Evolutionary conservation across 2,888 invertebrate genomes (phyloP), one percentile per base, ranked within the genome.

Genomic region (Pachymerium ferrugineum): DNA sequence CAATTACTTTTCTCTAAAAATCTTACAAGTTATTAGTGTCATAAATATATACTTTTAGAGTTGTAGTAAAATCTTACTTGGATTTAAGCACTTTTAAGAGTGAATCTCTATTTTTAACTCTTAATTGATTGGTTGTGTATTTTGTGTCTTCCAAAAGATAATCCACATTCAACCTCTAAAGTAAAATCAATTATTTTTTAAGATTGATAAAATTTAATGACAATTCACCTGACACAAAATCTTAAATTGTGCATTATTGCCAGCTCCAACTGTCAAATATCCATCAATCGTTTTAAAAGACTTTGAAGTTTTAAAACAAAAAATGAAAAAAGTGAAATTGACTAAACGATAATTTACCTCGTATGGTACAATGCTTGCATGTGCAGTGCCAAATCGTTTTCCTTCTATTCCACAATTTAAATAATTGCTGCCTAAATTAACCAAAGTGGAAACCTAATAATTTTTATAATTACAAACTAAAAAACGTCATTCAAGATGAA

Each of bases 311-410:
- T n/a, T n/a, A 79, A 68, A 69, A 71, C 30, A 33, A 10, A 30
- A 70, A 25, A 19, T 70, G 1, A 22, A 70, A 19, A 25, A 31
- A 1, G n/a, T 6, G 1, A 2, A 19, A 3, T 10, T 6, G 28
- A 19, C 12, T 31, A 29, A 16, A n/a, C 19, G 1, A 1, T 19
- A 4, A 25, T 25, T 31, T 70, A 75, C 88, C 85, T 97, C 90
- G 80, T 98, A 97, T 0, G 97, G 97, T 0, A 97, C 97, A 75
- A 98, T 90, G 80, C 93, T 95, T 75, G 90, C 91, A 82, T 98
- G 97, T 0, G 92, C 92, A 0, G 96, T 96, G n/a, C 97, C 97
- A 88, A 90, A 91, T 72, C 93, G 86, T 74, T 86, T 84, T 0
- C 90, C 91, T 79, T 93, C 92, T 28, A 86, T 85, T 0, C 89